A percentile compares a stretch with the other conserved stretches of the same genome.
Evolutionary conservation across 1,140 invertebrate genomes (phyloP).

Genomic region (Gonatopus flavifemur): DNA sequence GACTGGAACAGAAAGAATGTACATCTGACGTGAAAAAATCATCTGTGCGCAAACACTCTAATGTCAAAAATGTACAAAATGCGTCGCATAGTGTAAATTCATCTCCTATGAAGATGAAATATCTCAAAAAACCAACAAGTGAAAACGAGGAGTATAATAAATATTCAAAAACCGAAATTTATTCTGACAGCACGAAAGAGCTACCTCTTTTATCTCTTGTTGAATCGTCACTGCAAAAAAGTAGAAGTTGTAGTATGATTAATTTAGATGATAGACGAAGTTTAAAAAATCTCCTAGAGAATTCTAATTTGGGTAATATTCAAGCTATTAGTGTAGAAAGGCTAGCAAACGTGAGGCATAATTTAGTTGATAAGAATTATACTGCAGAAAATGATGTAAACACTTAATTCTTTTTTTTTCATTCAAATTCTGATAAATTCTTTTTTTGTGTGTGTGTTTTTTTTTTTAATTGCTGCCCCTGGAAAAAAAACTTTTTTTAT

Average conservation of each 20-base stretch:
- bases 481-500: too few relatives aligned
- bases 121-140: constrained; percentile 6
- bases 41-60: neutral
- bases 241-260: constrained; percentile 48
- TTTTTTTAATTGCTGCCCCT: too few relatives aligned
- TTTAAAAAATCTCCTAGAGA: constrained; percentile 33
- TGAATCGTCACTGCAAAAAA: constrained; percentile 26
- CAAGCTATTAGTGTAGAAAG: constrained; percentile 42
- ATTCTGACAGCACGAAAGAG: constrained; percentile 36
- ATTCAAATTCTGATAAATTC: too few relatives aligned
- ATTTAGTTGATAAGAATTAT: constrained; percentile 33
- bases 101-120: constrained; percentile 31
- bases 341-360: constrained; percentile 39
- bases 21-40: constrained; percentile 3
- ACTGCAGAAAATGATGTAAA: constrained; percentile 1
- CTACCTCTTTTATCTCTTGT: constrained; percentile 48
- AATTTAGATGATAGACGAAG: constrained; percentile 41
- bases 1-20: too few relatives aligned
- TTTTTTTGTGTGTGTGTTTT: too few relatives aligned
- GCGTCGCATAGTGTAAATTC: constrained; percentile 22
- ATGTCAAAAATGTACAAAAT: neutral
- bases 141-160: constrained; percentile 15
- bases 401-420: too few relatives aligned
- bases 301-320: constrained; percentile 36
- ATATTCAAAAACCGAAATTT: neutral